phyloP scores from a whole-genome alignment of 2,888 invertebrate genomes.

The Mylabris sibirica region DNA sequence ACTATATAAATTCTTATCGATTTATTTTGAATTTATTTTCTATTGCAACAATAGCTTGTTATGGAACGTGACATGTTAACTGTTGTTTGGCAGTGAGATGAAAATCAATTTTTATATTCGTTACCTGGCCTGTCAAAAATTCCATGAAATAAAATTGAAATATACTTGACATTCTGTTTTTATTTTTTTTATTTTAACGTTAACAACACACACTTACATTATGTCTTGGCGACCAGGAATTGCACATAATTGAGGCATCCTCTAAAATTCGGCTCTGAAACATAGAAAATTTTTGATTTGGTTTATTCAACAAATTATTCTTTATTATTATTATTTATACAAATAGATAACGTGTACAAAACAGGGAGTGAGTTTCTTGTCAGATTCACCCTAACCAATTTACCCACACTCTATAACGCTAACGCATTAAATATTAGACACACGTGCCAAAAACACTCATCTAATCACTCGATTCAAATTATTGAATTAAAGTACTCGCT shows the following conservation, averaged over 20 bases:
- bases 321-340: neutral
- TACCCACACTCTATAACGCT: neutral
- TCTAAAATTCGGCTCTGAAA: conserved; percentile 90
- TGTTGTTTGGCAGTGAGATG: neutral
- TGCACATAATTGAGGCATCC: conserved; percentile 90
- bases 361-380: conserved; percentile 14
- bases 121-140: neutral
- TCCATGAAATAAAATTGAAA: neutral
- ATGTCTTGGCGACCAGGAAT: conserved; percentile 89
- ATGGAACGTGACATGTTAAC: neutral
- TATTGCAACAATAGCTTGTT: neutral
- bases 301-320: conserved; percentile 2
- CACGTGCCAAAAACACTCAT: conserved; percentile 42
- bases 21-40: neutral
- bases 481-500: conserved; percentile 36
- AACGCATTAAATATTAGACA: conserved; percentile 35
- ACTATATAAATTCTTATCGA: too few relatives aligned
- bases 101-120: neutral
- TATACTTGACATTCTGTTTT: neutral
- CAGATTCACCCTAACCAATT: conserved; percentile 30
- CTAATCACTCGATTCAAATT: conserved; percentile 40
- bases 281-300: conserved; percentile 54
- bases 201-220: conserved; percentile 73
- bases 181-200: neutral
- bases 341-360: conserved; percentile 16